A percentile compares a stretch with the other conserved stretches of the same genome.
Conservation (phyloP, 2,888 invertebrate species). For the Abscondita cerata region DNA sequence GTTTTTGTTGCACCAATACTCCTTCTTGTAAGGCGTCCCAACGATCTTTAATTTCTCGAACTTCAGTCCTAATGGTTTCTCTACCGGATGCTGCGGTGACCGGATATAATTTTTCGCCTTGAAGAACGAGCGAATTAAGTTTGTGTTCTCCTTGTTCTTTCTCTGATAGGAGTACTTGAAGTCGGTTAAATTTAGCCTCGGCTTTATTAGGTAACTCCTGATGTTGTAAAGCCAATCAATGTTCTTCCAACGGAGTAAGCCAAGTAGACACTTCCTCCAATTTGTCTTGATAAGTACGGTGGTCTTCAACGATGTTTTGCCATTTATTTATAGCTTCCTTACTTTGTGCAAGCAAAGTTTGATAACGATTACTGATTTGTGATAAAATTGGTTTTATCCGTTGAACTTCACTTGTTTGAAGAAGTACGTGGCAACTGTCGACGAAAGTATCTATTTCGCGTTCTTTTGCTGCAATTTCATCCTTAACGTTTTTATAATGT, state of each 20-base stretch:
- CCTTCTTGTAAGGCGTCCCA: slow-evolving; percentile 88
- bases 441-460: slow-evolving; percentile 86
- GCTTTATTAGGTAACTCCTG: slow-evolving; percentile 66
- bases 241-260: slow-evolving; percentile 78
- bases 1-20: slow-evolving; percentile 83
- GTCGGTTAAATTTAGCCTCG: slow-evolving; percentile 71
- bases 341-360: slow-evolving; percentile 78
- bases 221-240: slow-evolving; percentile 70
- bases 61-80: slow-evolving; percentile 85
- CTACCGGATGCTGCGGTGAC: slow-evolving; percentile 92
- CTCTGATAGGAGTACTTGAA: slow-evolving; percentile 78
- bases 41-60: slow-evolving; percentile 79
- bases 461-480: slow-evolving; percentile 80
- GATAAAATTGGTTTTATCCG: slow-evolving; percentile 85
- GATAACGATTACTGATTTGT: slow-evolving; percentile 89
- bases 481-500: slow-evolving; percentile 75
- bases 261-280: slow-evolving; percentile 77
- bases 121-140: slow-evolving; percentile 73
- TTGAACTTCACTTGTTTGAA: slow-evolving; percentile 84
- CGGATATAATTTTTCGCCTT: slow-evolving; percentile 89
- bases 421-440: slow-evolving; percentile 85
- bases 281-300: slow-evolving; percentile 78
- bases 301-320: slow-evolving; percentile 84
- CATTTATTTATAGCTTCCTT: slow-evolving; percentile 88
- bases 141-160: slow-evolving; percentile 85